Conservation (phyloP, 2,797 vertebrate genomes). For the Myoxocephalus aenaeus region DNA sequence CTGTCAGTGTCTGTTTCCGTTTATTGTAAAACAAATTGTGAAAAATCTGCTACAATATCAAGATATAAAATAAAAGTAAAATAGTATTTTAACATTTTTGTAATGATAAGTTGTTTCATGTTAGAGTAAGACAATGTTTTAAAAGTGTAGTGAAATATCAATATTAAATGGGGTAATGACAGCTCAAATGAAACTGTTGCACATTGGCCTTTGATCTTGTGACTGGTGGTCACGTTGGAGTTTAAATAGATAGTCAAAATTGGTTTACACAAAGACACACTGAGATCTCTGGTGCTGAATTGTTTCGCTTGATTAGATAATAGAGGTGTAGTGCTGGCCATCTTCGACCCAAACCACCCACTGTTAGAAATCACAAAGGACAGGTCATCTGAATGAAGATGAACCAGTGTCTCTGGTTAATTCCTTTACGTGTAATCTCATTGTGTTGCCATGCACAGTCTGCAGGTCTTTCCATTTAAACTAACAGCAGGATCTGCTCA, state of each 20-base stretch:
- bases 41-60: neutral
- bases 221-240: slow-evolving; percentile 17
- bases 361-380: slow-evolving; percentile 54
- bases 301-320: slow-evolving; percentile 67
- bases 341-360: slow-evolving; percentile 46
- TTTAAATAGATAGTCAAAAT: slow-evolving; percentile 36
- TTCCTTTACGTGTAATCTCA: slow-evolving; percentile 67
- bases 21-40: neutral
- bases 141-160: neutral
- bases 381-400: slow-evolving; percentile 74
- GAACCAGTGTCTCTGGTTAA: slow-evolving; percentile 64
- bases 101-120: neutral
- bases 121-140: neutral
- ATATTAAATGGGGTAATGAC: neutral
- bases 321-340: slow-evolving; percentile 53
- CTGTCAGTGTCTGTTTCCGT: neutral
- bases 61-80: neutral
- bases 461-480: slow-evolving; percentile 58
- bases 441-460: slow-evolving; percentile 54
- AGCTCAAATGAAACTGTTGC: neutral
- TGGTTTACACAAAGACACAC: slow-evolving; percentile 27
- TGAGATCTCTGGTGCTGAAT: slow-evolving; percentile 31
- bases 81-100: neutral
- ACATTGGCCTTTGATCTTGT: slow-evolving; percentile 1
- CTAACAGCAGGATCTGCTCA: slow-evolving; percentile 62